Evolutionary conservation across 2,113 vertebrate genomes (phyloP).

Genomic region (Cardinalis cardinalis): DNA sequence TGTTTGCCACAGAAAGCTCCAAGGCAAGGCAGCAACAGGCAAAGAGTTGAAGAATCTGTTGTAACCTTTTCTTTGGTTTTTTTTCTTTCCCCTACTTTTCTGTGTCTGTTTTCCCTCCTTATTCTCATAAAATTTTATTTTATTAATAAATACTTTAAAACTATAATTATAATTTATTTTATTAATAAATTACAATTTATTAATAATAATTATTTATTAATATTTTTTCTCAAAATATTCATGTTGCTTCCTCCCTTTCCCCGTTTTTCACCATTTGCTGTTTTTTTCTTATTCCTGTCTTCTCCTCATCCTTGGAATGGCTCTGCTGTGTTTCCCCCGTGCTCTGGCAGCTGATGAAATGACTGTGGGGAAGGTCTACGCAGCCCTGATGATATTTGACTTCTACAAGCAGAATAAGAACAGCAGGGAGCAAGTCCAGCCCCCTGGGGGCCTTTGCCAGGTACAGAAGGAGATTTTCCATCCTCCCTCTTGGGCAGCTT

Average conservation of each 20-base stretch:
- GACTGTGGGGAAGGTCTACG: constrained; percentile 95
- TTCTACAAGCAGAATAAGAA: constrained; percentile 94
- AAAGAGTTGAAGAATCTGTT: not conserved
- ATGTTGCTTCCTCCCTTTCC: not conserved
- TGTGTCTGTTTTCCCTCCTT: not conserved
- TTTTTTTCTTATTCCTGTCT: not conserved
- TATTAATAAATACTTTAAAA: too few species aligned
- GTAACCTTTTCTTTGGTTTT: not conserved
- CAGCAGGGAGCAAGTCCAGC: constrained; percentile 81
- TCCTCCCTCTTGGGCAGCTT: not conserved
- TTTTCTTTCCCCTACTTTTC: not conserved
- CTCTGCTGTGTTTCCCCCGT: accelerated
- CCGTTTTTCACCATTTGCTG: not conserved
- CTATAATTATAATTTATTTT: too few species aligned
- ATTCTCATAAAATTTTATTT: not conserved
- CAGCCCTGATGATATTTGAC: constrained; percentile 96
- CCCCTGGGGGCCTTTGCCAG: constrained; percentile 74
- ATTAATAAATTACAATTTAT: not conserved
- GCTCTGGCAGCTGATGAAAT: constrained; percentile 85
- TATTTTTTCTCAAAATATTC: not conserved
- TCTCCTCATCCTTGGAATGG: not conserved
- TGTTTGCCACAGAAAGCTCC: not conserved
- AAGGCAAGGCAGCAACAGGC: not conserved
- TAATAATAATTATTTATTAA: not conserved
- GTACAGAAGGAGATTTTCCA: constrained; percentile 26